Evolutionary conservation across 2,888 invertebrate genomes (phyloP).

Genomic region (Oasisia sp.): DNA sequence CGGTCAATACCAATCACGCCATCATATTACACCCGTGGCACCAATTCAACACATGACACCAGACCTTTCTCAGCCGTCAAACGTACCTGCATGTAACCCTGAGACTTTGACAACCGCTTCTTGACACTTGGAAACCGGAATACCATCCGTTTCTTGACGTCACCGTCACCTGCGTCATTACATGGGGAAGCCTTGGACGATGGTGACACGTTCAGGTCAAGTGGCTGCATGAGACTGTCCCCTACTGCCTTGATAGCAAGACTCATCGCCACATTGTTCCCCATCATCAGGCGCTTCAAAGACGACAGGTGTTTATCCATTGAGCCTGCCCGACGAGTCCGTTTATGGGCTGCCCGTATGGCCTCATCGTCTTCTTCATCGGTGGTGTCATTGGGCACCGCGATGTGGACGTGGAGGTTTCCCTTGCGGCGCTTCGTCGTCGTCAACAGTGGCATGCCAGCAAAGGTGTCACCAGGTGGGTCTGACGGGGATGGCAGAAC

Average conservation of each 20-base stretch:
- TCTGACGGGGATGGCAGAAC: not conserved
- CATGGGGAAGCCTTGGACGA: not conserved
- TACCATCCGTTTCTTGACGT: conserved; percentile 40
- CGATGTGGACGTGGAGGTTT: conserved; percentile 47
- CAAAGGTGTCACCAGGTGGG: conserved; percentile 29
- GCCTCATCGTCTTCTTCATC: conserved; percentile 27
- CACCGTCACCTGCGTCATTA: not conserved
- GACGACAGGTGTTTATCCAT: conserved; percentile 44
- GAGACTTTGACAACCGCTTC: conserved; percentile 62
- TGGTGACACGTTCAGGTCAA: conserved; percentile 45
- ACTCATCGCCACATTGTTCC: conserved; percentile 47
- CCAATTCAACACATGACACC: not conserved
- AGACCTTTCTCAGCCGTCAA: not conserved
- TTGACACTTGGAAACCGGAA: conserved; percentile 65
- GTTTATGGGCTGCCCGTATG: conserved; percentile 24
- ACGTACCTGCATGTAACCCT: conserved; percentile 46
- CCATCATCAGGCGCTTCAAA: conserved; percentile 21
- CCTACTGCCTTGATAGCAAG: conserved; percentile 58
- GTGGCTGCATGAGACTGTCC: conserved; percentile 60
- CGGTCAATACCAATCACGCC: too few species aligned
- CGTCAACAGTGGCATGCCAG: conserved; percentile 18
- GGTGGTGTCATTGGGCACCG: conserved; percentile 34
- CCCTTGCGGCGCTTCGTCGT: conserved; percentile 33
- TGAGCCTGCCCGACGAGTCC: conserved; percentile 43
- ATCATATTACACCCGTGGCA: too few species aligned